Conservation (phyloP, 2,888 invertebrate genomes). For the Ctenicera cuprea region DNA sequence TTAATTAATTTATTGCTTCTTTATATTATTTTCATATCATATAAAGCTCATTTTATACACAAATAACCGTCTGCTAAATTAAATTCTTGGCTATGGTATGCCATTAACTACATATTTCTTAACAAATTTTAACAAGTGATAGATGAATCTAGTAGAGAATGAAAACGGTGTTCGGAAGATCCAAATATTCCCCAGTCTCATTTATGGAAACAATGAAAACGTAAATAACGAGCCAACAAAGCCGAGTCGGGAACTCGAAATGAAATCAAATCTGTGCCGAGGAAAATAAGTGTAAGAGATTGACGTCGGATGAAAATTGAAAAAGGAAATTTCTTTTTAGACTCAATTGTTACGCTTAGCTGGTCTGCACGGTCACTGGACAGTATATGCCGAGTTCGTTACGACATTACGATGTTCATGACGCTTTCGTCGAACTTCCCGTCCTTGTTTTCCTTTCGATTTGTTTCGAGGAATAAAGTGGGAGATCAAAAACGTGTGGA, state of each 20-base stretch:
- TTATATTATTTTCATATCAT: too few species aligned
- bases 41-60: too few species aligned
- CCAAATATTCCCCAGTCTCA: constrained; percentile 66
- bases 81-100: too few species aligned
- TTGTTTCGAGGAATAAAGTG: constrained; percentile 22
- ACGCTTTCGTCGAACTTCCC: constrained; percentile 21
- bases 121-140: too few species aligned
- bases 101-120: too few species aligned
- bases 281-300: constrained; percentile 73
- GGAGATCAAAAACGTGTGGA: constrained; percentile 47
- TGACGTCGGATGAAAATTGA: constrained; percentile 73
- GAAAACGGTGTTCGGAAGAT: constrained; percentile 40
- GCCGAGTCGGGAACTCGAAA: constrained; percentile 65
- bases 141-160: constrained; percentile 21
- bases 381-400: constrained; percentile 56
- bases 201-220: constrained; percentile 71
- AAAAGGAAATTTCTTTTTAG: constrained; percentile 75
- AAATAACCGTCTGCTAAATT: too few species aligned
- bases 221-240: constrained; percentile 69
- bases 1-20: too few species aligned
- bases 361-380: constrained; percentile 67
- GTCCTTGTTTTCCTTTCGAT: constrained; percentile 33
- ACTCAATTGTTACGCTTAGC: constrained; percentile 72
- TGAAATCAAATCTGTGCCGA: constrained; percentile 73
- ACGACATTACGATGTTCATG: constrained; percentile 41